Evolutionary conservation across 2,113 vertebrate genomes (phyloP).

Genomic region (Hippocampus abdominalis): DNA sequence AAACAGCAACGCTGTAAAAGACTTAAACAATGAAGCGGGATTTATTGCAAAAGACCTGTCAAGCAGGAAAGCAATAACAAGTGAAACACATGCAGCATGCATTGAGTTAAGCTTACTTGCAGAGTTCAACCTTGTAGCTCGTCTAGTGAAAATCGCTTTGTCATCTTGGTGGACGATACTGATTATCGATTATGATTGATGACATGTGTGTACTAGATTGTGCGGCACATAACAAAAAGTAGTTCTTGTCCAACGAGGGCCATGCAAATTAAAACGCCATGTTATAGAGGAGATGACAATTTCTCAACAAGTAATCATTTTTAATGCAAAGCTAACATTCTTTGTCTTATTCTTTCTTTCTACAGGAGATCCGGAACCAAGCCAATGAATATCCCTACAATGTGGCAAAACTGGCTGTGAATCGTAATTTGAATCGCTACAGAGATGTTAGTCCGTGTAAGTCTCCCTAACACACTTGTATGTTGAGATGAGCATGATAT

Average conservation of each 20-base stretch:
- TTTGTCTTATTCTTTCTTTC: conserved; percentile 44
- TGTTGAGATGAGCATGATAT: not conserved
- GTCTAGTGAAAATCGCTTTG: not conserved
- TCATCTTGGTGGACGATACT: not conserved
- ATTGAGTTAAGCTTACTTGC: not conserved
- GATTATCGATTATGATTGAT: not conserved
- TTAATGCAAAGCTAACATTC: not conserved
- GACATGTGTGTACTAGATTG: not conserved
- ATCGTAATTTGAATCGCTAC: conserved; percentile 95
- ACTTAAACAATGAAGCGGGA: not conserved
- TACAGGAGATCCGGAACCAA: conserved; percentile 90
- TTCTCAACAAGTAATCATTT: not conserved
- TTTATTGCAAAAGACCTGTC: not conserved
- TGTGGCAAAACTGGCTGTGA: conserved; percentile 91
- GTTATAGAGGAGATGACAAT: too few relatives aligned
- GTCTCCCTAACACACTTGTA: conserved; percentile 49
- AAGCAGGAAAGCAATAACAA: not conserved
- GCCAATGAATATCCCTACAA: conserved; percentile 87
- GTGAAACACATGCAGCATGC: not conserved
- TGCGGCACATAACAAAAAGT: not conserved
- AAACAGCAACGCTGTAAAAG: not conserved
- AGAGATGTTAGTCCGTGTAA: conserved; percentile 98
- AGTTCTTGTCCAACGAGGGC: too few relatives aligned
- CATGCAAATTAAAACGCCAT: too few relatives aligned
- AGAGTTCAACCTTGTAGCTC: not conserved